phyloP scores from a whole-genome alignment of 2,113 vertebrate species.

The Brachypodius melanocephalos region DNA sequence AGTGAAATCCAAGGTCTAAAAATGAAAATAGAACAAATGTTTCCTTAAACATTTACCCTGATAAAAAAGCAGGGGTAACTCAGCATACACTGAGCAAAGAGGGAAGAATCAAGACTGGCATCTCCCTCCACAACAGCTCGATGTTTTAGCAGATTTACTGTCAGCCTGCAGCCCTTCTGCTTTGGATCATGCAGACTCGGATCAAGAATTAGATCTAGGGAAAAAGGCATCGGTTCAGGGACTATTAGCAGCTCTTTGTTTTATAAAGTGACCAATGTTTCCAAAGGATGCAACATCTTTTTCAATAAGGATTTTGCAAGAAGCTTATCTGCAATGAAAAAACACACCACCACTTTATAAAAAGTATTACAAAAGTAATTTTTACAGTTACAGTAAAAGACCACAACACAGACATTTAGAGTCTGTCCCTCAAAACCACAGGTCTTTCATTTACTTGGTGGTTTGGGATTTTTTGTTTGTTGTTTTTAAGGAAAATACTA shows the following conservation, averaged over 20 bases:
- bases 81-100: background rate
- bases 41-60: background rate
- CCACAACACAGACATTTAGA: conserved; percentile 50
- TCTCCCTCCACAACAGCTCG: background rate
- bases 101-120: background rate
- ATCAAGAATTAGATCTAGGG: background rate
- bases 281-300: conserved; percentile 15
- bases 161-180: conserved; percentile 9
- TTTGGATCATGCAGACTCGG: background rate
- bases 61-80: background rate
- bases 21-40: background rate
- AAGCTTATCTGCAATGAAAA: conserved; percentile 39
- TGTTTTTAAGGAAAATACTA: conserved; percentile 49
- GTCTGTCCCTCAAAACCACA: conserved; percentile 49
- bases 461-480: conserved; percentile 51
- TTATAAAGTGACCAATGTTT: conserved; percentile 19
- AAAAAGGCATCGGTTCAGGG: conserved; percentile 15
- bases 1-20: background rate
- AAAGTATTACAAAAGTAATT: conserved; percentile 57
- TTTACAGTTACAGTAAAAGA: conserved; percentile 61
- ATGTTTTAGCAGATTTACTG: background rate
- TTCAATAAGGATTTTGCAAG: conserved; percentile 43
- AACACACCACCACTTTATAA: background rate
- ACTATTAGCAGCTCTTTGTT: conserved; percentile 14
- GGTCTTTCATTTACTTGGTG: conserved; percentile 46